These are phyloP conservation scores for Amblyopsis rosae DNA, from an alignment of 2,113 vertebrate species.

Conservation along the genomic window DNA sequence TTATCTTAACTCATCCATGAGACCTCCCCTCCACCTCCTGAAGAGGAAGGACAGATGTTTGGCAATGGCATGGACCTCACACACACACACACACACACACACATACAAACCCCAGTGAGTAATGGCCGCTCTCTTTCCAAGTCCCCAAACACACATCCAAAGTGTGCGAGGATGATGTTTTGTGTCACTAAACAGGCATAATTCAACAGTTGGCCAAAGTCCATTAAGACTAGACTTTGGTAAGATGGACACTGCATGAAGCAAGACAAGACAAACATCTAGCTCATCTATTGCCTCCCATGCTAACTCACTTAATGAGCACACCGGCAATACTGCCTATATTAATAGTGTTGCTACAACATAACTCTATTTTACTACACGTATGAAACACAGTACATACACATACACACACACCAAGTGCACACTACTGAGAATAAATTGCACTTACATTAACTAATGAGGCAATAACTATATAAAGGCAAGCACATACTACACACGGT, in stretches of 20 bases:
- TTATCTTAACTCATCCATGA: constrained; percentile 57
- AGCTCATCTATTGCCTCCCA: too few relatives aligned
- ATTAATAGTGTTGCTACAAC: too few relatives aligned
- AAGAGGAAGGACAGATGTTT: constrained; percentile 50
- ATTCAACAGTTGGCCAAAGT: constrained; percentile 30
- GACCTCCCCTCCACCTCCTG: constrained; percentile 20
- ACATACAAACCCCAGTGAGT: constrained; percentile 23
- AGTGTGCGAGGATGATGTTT: constrained; percentile 29
- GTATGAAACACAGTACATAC: neutral
- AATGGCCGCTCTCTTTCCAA: constrained; percentile 17
- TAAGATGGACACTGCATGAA: constrained; percentile 21
- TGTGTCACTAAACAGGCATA: constrained; percentile 26
- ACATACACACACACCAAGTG: neutral
- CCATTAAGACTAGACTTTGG: constrained; percentile 29
- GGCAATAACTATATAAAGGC: too few relatives aligned
- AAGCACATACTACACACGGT: too few relatives aligned
- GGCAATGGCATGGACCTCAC: constrained; percentile 20
- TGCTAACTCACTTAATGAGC: too few relatives aligned
- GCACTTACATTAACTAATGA: too few relatives aligned
- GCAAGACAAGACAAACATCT: neutral
- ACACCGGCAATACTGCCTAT: too few relatives aligned
- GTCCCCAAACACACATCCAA: constrained; percentile 27
- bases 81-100: constrained; percentile 2
- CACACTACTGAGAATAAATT: too few relatives aligned
- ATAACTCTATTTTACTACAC: too few relatives aligned